phyloP scores from a whole-genome alignment of 2,888 invertebrate species.

The Sarcophaga caerulescens region DNA sequence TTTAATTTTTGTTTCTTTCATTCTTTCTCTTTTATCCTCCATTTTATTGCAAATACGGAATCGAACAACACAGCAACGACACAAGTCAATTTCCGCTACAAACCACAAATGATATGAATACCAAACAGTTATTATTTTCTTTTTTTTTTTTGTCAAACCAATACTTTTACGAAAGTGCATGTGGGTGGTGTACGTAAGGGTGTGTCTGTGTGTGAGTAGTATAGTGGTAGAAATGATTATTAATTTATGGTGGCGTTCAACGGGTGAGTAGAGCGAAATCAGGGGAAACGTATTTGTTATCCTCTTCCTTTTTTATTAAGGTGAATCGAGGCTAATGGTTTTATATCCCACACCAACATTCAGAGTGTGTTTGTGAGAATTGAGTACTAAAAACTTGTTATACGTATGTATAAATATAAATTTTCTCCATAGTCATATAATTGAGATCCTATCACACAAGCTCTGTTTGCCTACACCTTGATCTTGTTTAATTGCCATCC shows the following conservation, averaged over 20 bases:
- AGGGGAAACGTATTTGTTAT: too few species aligned
- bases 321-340: too few species aligned
- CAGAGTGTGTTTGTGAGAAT: too few species aligned
- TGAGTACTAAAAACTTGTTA: too few species aligned
- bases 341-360: too few species aligned
- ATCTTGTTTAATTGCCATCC: too few species aligned
- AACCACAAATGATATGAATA: slow-evolving; percentile 33
- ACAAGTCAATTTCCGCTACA: slow-evolving; percentile 47
- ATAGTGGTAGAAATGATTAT: not conserved
- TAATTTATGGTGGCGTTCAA: not conserved
- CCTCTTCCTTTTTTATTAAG: too few species aligned
- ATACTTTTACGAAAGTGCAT: not conserved
- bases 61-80: not conserved
- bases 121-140: slow-evolving; percentile 9
- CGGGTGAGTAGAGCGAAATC: not conserved
- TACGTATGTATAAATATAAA: too few species aligned
- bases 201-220: not conserved
- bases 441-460: too few species aligned
- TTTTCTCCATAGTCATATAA: too few species aligned
- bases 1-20: not conserved
- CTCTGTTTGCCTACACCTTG: too few species aligned
- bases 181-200: not conserved
- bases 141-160: not conserved
- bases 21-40: not conserved
- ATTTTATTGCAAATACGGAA: not conserved